Evolutionary conservation across 2,797 vertebrate genomes (phyloP), one percentile per base, ranked within the genome.

Genomic region (Loriculus beryllinus): DNA sequence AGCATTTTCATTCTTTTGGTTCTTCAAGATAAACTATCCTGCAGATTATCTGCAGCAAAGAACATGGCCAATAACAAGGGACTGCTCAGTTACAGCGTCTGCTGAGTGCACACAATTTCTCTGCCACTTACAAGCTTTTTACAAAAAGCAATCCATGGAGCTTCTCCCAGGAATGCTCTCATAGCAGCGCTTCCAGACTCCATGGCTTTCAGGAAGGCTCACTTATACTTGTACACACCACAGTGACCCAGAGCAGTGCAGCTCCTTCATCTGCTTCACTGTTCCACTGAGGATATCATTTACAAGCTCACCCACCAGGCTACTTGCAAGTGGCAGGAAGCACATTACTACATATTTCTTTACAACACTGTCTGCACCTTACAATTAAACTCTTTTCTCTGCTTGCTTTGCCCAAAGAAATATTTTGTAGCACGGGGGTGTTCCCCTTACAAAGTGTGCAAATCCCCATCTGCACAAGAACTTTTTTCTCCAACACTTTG

Each of bases 351-450:
- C 22, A 4, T 2, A 48, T 39, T 64, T 67, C 48, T 64, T 64
- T 56, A 63, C 20, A 59, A 59, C 48, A 42, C 20, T 37, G 31
- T 18, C 78, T 68, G 40, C 48, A 77, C 31, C 56, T 87, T 72
- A 17, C 35, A 71, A 91, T 85, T 77, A 52, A 80, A 92, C 33
- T 69, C 23, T 42, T 83, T 85, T 71, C 65, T 64, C 57, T 77
- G 15, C 51, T 35, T 62, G 68, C 29, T 57, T 82, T 56, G 35
- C 71, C 42, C 59, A 67, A 35, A 76, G 11, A 79, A 92, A 14
- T 35, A 49, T 56, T 95, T 86, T 54, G 56, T 65, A 93, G 78
- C 19, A 20, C n/a, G 31, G 10, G 33, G 54, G 11, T 63, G 37
- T 70, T 82, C 82, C 51, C 57, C 35, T 80, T 42, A 12, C 10